These are phyloP conservation scores for Cinara cedri DNA, from an alignment of 2,888 invertebrate genomes.

Conservation along the genomic window DNA sequence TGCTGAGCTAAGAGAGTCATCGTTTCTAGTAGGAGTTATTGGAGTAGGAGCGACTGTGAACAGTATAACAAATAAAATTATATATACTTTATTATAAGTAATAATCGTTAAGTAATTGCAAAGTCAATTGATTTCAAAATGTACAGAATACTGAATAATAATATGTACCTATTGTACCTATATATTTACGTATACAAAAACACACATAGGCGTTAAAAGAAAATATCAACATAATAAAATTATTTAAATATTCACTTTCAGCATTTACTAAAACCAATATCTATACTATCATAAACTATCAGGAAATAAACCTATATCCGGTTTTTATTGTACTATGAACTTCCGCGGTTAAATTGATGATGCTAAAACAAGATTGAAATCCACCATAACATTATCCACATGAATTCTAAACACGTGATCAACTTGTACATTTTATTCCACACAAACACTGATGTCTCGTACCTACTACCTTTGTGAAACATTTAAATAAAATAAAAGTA, in stretches of 20 bases:
- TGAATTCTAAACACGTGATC: background rate
- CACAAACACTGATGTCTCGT: no score
- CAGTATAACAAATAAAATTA: no score
- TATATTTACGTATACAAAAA: no score
- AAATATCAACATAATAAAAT: no score
- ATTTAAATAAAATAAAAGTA: no score
- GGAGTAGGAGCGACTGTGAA: constrained; percentile 46
- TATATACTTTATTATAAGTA: no score
- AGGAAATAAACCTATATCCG: constrained; percentile 6
- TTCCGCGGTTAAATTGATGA: constrained; percentile 18
- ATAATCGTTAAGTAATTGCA: no score
- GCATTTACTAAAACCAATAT: constrained; percentile 7
- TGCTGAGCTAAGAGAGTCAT: constrained; percentile 20
- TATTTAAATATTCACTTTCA: constrained; percentile 6
- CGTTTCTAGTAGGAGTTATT: constrained; percentile 31
- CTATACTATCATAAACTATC: constrained; percentile 17
- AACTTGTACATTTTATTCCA: background rate
- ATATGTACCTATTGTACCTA: no score
- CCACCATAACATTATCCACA: background rate
- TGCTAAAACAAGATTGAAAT: constrained; percentile 18
- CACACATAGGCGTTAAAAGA: no score
- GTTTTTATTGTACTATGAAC: constrained; percentile 10
- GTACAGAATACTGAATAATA: no score
- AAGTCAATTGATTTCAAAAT: no score
- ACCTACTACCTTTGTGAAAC: no score